Base-by-base conservation (phyloP, 2,113 vertebrate genomes). In the Noctilio leporinus region DNA sequence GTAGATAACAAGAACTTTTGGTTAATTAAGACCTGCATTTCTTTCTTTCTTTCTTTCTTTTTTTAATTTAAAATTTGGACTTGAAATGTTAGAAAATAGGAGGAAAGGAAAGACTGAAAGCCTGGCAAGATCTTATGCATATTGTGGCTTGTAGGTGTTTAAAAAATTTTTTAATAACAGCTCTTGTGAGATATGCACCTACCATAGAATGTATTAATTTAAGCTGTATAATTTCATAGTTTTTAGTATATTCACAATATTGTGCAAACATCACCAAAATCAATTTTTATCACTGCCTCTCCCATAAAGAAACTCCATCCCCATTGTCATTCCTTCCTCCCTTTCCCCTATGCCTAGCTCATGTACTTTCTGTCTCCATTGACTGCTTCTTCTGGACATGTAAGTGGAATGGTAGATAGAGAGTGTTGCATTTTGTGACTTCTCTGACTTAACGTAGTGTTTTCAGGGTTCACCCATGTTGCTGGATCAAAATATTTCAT, bases 11-110 rank as follows among this genome's bases (percentile, higher is more conserved):
- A 62, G 19, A 80, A 49, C 16, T 91, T 95, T 91, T 77, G 38
- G 70, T 82, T 91, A 87, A 73, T 43, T 81, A 92, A 88, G 65
- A 81, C 20, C 7, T n/a, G n/a, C n/a, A n/a, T n/a, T n/a, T n/a
- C n/a, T n/a, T n/a, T 35, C 45, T 59, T 11, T 87, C 88, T 24
- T 51, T n/a, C 89, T 93, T 30, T 88, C 69, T 86, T 33, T 87
- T 78, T 70, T 89, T 47, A 15, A 51, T 55, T 92, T 35, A 53
- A 75, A 85, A 38, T 93, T 89, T 93, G 5, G 51, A 38, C 73
- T 95, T 93, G 67, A 87, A 87, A 90, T 96, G 14, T 64, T 93
- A 96, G 70, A 85, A 87, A 86, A 45, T 26, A 73, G 26, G 40
- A 85, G 28, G 24, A 15, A 40, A 83, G 40, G 26, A 47, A 57